Conservation (phyloP, 2,113 vertebrate genomes). For the Strigops habroptila region DNA sequence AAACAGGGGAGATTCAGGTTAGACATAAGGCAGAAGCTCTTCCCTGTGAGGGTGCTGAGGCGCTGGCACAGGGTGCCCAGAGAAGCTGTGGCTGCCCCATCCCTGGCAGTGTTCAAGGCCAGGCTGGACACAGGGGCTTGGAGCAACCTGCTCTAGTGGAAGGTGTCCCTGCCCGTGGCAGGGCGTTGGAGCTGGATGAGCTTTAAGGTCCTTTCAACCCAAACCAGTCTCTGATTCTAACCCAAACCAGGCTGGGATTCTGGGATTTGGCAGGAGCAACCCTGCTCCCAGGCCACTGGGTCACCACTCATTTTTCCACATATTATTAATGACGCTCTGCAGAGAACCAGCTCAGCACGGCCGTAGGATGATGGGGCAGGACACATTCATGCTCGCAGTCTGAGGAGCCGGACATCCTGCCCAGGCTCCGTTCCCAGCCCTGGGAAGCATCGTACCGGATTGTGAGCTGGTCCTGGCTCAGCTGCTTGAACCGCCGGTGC, state of each 20-base stretch:
- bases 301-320: accelerated
- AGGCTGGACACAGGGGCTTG: no score
- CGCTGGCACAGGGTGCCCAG: neutral
- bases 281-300: accelerated
- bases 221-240: neutral
- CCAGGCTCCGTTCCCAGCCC: neutral
- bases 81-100: no score
- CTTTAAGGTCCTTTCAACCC: neutral
- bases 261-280: accelerated
- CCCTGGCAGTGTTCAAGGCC: no score
- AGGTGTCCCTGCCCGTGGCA: neutral
- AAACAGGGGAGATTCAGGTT: neutral
- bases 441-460: slow-evolving; percentile 75
- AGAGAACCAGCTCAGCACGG: neutral
- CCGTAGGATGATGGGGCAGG: neutral
- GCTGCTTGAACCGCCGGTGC: slow-evolving; percentile 82
- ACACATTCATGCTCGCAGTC: accelerated
- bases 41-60: neutral
- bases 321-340: accelerated
- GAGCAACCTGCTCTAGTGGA: neutral
- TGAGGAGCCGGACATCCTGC: accelerated
- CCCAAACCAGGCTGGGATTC: neutral
- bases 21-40: neutral
- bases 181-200: neutral
- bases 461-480: slow-evolving; percentile 81